phyloP scores from a whole-genome alignment of 2,113 vertebrate genomes.

The Nerophis lumbriciformis region DNA sequence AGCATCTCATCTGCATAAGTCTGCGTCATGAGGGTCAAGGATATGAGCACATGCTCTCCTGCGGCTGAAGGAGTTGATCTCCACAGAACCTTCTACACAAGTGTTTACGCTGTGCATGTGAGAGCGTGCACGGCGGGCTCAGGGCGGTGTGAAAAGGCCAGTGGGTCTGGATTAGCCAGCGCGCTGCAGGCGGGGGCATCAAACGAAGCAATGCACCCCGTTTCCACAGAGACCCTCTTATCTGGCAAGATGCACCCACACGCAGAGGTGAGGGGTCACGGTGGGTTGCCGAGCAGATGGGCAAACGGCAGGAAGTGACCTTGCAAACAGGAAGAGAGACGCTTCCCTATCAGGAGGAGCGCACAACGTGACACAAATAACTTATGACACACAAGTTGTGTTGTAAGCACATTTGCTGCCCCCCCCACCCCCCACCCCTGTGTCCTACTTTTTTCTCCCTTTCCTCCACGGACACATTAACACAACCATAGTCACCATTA shows the following conservation, averaged over 20 bases:
- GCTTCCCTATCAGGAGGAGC: conserved; percentile 37
- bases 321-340: conserved; percentile 62
- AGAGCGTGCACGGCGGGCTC: conserved; percentile 11
- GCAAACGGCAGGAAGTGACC: conserved; percentile 71
- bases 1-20: conserved; percentile 27
- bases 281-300: conserved; percentile 80
- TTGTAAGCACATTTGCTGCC: conserved; percentile 57
- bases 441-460: conserved; percentile 30
- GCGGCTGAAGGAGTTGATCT: no score
- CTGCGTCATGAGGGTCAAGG: conserved; percentile 36
- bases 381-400: conserved; percentile 60
- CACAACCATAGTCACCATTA: conserved; percentile 42
- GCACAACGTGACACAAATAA: conserved; percentile 61
- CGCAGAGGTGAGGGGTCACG: conserved; percentile 57
- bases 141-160: conserved; percentile 34
- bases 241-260: conserved; percentile 54
- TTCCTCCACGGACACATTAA: conserved; percentile 29
- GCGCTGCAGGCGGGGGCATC: conserved; percentile 35
- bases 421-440: no score
- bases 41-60: conserved; percentile 6
- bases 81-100: neutral
- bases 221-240: conserved; percentile 64
- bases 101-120: conserved; percentile 17
- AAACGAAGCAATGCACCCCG: conserved; percentile 29
- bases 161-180: conserved; percentile 50